Evolutionary conservation across 2,888 invertebrate genomes (phyloP).

Genomic region (Copidosoma aretas): DNA sequence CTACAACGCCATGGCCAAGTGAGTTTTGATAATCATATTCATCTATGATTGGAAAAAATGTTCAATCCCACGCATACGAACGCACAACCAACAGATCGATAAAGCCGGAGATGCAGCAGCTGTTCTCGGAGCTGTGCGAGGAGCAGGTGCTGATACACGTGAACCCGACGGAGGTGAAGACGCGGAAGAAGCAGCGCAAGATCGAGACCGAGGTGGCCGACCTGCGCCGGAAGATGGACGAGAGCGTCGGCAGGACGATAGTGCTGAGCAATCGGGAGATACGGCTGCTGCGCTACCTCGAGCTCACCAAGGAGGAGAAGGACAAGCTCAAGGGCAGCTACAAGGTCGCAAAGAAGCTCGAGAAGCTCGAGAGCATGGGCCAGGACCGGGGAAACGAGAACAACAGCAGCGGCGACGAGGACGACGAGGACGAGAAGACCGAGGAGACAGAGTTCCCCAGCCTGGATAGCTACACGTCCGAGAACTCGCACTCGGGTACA

Average conservation of each 20-base stretch:
- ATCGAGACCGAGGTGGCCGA: slow-evolving; percentile 91
- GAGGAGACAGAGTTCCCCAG: slow-evolving; percentile 73
- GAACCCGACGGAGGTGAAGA: slow-evolving; percentile 83
- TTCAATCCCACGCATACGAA: too few species aligned
- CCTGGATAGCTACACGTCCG: slow-evolving; percentile 80
- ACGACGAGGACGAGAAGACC: slow-evolving; percentile 73
- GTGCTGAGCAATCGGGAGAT: slow-evolving; percentile 92
- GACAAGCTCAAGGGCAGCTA: slow-evolving; percentile 85
- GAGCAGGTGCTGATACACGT: slow-evolving; percentile 85
- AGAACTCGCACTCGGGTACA: slow-evolving; percentile 68
- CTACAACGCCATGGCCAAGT: slow-evolving; percentile 75
- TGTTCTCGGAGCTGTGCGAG: slow-evolving; percentile 84
- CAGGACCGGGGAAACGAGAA: slow-evolving; percentile 74
- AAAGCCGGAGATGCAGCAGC: slow-evolving; percentile 72
- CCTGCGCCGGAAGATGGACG: slow-evolving; percentile 79
- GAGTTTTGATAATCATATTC: slow-evolving; percentile 26
- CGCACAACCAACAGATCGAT: slow-evolving; percentile 73
- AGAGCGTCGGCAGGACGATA: slow-evolving; percentile 80
- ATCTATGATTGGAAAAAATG: neutral
- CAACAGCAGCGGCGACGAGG: slow-evolving; percentile 71
- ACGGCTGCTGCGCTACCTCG: slow-evolving; percentile 84
- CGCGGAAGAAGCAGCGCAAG: slow-evolving; percentile 87
- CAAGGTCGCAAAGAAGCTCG: slow-evolving; percentile 90
- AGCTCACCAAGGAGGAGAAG: slow-evolving; percentile 90
- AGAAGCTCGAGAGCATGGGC: slow-evolving; percentile 83